Evolutionary conservation across 2,888 invertebrate genomes (phyloP).

Genomic region (Eulithis testata): DNA sequence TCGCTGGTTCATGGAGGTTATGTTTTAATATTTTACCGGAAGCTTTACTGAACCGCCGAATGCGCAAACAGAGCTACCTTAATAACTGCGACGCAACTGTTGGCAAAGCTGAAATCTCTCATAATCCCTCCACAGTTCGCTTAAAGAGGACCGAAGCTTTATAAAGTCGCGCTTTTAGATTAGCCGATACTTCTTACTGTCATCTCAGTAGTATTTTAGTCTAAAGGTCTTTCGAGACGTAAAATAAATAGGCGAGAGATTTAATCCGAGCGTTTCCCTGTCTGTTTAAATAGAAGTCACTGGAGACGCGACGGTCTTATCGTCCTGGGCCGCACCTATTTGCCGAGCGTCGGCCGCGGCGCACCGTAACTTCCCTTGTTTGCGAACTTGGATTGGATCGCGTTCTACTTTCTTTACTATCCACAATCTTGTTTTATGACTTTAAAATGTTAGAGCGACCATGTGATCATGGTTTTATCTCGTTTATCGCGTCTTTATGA

Average conservation of each 20-base stretch:
- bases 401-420: slow-evolving; percentile 79
- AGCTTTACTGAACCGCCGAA: slow-evolving; percentile 70
- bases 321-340: slow-evolving; percentile 74
- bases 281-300: slow-evolving; percentile 81
- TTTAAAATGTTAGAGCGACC: slow-evolving; percentile 74
- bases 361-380: slow-evolving; percentile 81
- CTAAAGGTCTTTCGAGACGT: slow-evolving; percentile 62
- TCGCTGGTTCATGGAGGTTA: slow-evolving; percentile 56
- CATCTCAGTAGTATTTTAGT: slow-evolving; percentile 70
- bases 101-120: slow-evolving; percentile 67
- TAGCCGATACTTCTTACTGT: slow-evolving; percentile 71
- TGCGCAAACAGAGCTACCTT: slow-evolving; percentile 73
- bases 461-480: slow-evolving; percentile 60
- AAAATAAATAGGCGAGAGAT: slow-evolving; percentile 77
- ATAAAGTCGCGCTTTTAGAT: slow-evolving; percentile 71
- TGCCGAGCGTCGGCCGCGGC: slow-evolving; percentile 65
- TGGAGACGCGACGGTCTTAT: slow-evolving; percentile 74
- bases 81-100: slow-evolving; percentile 72
- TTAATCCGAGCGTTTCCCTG: slow-evolving; percentile 79
- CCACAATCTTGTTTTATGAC: slow-evolving; percentile 82
- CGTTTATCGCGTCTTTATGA: slow-evolving; percentile 47
- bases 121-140: slow-evolving; percentile 60
- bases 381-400: slow-evolving; percentile 83
- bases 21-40: slow-evolving; percentile 78
- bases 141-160: slow-evolving; percentile 60